Percentiles rank a stretch among this genome's conserved stretches.
Evolutionary conservation across 2,113 vertebrate genomes (phyloP).

Genomic region (Puntigrus tetrazona): DNA sequence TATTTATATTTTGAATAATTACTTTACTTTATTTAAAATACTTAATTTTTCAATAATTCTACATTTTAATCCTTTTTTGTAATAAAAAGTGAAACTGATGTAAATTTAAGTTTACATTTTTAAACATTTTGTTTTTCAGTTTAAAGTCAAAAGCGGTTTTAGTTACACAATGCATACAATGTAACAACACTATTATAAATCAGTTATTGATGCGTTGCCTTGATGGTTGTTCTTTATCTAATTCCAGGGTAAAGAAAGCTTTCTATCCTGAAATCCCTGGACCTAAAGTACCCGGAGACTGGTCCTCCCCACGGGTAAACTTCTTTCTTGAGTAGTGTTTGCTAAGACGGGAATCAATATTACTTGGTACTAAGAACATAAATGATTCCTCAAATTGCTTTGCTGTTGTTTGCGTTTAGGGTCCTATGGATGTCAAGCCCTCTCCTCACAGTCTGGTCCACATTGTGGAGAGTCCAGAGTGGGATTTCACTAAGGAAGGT

Average conservation of each 20-base stretch:
- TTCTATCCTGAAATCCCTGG: conserved; percentile 56
- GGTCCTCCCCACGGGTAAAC: conserved; percentile 45
- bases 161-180: neutral
- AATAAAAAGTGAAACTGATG: no score
- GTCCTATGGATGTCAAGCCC: conserved; percentile 81
- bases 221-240: neutral
- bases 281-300: conserved; percentile 51
- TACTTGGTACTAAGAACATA: neutral
- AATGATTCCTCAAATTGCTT: neutral
- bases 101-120: no score
- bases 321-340: neutral
- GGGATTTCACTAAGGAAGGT: conserved; percentile 74
- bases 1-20: no score
- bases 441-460: conserved; percentile 87
- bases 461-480: conserved; percentile 81
- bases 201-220: neutral
- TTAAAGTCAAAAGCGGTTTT: no score
- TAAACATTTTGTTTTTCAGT: no score
- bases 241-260: conserved; percentile 54
- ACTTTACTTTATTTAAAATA: no score
- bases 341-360: neutral
- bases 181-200: neutral
- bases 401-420: conserved; percentile 58
- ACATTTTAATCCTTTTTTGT: no score
- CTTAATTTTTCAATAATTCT: no score